Percentiles rank a stretch among this genome's conserved stretches.
phyloP scores from a whole-genome alignment of 2,888 invertebrate species.

The Flabesymbios commensalis region DNA sequence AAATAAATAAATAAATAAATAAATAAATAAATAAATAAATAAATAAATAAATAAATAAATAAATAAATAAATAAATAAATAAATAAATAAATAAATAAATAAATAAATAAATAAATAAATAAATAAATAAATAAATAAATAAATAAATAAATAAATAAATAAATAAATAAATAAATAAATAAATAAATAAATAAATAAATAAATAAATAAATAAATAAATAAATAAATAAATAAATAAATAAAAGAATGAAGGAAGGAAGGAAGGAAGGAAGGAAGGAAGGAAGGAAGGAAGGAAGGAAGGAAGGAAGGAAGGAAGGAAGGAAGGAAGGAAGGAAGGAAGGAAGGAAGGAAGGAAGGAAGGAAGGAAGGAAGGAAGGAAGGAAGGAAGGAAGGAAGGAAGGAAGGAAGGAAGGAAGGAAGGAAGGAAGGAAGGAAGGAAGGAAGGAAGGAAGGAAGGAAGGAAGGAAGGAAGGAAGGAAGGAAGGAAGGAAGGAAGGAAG shows the following conservation, averaged over 20 bases:
- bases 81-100: neutral
- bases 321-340: too few species aligned
- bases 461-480: too few species aligned
- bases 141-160: too few species aligned
- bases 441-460: too few species aligned
- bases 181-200: neutral
- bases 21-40: neutral
- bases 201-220: neutral
- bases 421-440: too few species aligned
- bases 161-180: neutral
- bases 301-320: neutral
- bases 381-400: too few species aligned
- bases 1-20: neutral
- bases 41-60: neutral
- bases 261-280: neutral
- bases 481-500: too few species aligned
- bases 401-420: too few species aligned
- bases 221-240: too few species aligned
- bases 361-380: too few species aligned
- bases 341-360: too few species aligned
- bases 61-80: neutral
- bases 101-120: neutral
- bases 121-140: neutral
- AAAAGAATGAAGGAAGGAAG: neutral
- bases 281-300: neutral